Percentiles rank a stretch among this genome's conserved stretches.
Evolutionary conservation across 1,140 invertebrate species (phyloP).

Genomic region (Drosophila nasuta): DNA sequence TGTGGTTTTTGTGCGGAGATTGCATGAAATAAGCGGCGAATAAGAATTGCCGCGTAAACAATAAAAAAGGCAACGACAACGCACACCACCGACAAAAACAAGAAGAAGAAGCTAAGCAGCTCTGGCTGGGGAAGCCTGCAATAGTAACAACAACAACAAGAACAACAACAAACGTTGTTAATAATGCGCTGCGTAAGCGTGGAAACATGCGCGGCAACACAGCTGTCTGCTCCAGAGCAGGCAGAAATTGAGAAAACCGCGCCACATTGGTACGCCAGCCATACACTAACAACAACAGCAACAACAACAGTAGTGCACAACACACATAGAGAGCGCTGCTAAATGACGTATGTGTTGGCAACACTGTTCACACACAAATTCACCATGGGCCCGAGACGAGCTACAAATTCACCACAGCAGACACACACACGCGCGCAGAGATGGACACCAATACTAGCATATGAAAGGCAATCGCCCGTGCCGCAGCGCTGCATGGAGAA

Average conservation of each 20-base stretch:
- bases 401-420: slow-evolving; percentile 36
- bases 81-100: neutral
- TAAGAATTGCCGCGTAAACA: slow-evolving; percentile 71
- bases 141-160: slow-evolving; percentile 3
- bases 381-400: slow-evolving; percentile 56
- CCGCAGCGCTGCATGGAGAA: slow-evolving; percentile 69
- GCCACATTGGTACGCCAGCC: slow-evolving; percentile 46
- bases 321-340: slow-evolving; percentile 48
- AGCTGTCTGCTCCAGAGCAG: slow-evolving; percentile 55
- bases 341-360: slow-evolving; percentile 68
- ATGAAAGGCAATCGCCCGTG: slow-evolving; percentile 52
- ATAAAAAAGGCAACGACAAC: neutral
- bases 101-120: neutral
- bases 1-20: slow-evolving; percentile 3
- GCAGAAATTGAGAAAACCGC: slow-evolving; percentile 50
- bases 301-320: slow-evolving; percentile 43
- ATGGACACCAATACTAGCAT: slow-evolving; percentile 36
- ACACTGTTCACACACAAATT: slow-evolving; percentile 54
- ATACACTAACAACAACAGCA: slow-evolving; percentile 31
- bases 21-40: neutral
- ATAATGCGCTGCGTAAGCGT: slow-evolving; percentile 68
- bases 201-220: slow-evolving; percentile 74
- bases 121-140: slow-evolving; percentile 12
- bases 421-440: slow-evolving; percentile 13
- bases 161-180: slow-evolving; percentile 53